Percentiles rank a stretch among this genome's conserved stretches.
phyloP scores from a whole-genome alignment of 2,113 vertebrate genomes.

The Elephas maximus region DNA sequence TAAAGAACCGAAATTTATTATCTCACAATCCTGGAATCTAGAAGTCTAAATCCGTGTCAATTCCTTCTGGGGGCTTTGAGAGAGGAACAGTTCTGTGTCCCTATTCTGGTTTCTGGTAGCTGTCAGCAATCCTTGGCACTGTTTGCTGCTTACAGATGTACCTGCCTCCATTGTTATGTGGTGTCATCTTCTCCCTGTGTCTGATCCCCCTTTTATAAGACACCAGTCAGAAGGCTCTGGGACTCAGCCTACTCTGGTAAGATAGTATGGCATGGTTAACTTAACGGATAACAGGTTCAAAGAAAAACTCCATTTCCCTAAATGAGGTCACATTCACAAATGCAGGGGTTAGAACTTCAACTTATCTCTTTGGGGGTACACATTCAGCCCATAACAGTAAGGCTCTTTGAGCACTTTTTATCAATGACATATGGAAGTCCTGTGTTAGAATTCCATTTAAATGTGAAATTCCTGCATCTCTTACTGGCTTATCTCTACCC shows the following conservation, averaged over 20 bases:
- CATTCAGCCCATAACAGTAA: background rate
- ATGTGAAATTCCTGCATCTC: background rate
- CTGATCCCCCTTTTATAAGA: no score
- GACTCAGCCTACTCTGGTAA: no score
- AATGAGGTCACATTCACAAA: no score
- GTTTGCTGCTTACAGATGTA: no score
- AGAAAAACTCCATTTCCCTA: no score
- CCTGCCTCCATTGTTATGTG: no score
- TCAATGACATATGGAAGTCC: background rate
- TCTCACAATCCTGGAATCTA: background rate
- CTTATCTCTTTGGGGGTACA: no score
- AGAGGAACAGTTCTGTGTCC: background rate
- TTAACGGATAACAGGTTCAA: no score
- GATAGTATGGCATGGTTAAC: no score
- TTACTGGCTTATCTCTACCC: background rate
- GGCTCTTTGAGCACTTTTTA: conserved; percentile 32
- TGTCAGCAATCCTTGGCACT: background rate
- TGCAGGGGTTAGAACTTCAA: no score
- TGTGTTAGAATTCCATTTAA: background rate
- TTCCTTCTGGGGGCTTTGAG: background rate
- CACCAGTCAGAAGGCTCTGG: no score
- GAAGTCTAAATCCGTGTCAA: background rate
- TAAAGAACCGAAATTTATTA: background rate
- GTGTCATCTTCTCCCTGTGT: no score
- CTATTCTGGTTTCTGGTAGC: background rate